Conservation (phyloP, 2,888 invertebrate genomes). For the Patella pellucida region DNA sequence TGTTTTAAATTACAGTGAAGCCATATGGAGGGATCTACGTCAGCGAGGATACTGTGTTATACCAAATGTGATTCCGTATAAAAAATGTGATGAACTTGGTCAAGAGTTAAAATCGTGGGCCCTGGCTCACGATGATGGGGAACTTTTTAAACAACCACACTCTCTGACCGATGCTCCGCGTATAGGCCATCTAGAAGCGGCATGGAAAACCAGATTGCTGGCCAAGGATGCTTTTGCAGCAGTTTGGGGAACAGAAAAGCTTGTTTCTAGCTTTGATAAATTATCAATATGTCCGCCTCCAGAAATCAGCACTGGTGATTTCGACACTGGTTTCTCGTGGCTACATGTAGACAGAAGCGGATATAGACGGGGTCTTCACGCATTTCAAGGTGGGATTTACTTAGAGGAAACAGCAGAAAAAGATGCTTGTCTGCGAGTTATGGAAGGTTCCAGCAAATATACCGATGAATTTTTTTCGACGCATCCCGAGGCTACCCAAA, state of each 20-base stretch:
- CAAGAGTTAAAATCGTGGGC: conserved; percentile 1
- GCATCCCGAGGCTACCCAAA: neutral
- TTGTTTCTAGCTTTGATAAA: neutral
- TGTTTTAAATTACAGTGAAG: conserved; percentile 11
- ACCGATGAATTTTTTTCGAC: neutral
- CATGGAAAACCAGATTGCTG: neutral
- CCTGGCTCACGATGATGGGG: neutral
- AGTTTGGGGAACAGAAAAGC: neutral
- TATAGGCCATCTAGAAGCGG: neutral
- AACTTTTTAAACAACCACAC: neutral
- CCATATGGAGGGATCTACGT: conserved; percentile 6
- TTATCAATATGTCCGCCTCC: neutral
- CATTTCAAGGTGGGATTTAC: neutral
- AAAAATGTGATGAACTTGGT: conserved; percentile 19
- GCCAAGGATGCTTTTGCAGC: neutral
- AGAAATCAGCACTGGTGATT: neutral
- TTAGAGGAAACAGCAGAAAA: neutral
- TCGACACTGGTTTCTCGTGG: neutral
- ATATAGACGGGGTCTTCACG: neutral
- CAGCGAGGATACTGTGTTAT: conserved; percentile 23
- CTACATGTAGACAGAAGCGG: neutral
- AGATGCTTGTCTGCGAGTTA: neutral
- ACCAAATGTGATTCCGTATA: conserved; percentile 15
- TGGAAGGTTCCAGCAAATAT: neutral
- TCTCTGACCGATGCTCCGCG: neutral